Base-by-base conservation (phyloP, 2,113 vertebrate species). In the Pagrus major region DNA sequence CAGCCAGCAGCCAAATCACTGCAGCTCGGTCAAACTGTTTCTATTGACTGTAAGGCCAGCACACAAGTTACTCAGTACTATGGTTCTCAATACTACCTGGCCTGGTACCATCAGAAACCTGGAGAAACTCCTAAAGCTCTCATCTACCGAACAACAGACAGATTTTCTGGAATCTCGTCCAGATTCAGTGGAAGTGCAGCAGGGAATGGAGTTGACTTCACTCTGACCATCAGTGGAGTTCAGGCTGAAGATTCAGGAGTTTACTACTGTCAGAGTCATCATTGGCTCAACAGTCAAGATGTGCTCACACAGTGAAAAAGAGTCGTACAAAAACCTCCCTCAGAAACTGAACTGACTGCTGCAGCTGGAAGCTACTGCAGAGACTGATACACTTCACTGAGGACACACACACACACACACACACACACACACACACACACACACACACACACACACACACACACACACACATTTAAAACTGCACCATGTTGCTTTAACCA, bases 91-190 rank as follows among this genome's bases (percentile, higher is more conserved):
- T 41, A 41, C 39, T 12, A 12, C 9, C 9, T 41, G 9, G 7
- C 39, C 15, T 79, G 76, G 76, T 71, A 64, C 68, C 58, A 44
- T n/a, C 76, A 81, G 54, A 74, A 59, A 73, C 3, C 42, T 31
- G 78, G 52, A n/a, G n/a, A 80, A 23, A 6, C 49, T 61, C 44
- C 76, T 27, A 63, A 64, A 55, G 58, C 65, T 3, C 68, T 80
- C 1, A 65, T 80, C 14, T 31, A 20, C 23, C 9, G 3, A 0
- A 3, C 42, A 4, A n/a, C n/a, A n/a, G n/a, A n/a, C n/a, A n/a
- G n/a, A n/a, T n/a, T n/a, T n/a, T n/a, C n/a, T n/a, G n/a, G n/a
- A n/a, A n/a, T 41, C 39, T 41, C 39, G n/a, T n/a, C n/a, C n/a
- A n/a, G n/a, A n/a, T n/a, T 41, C 46, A 54, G 9, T 20, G n/a